These are phyloP conservation scores for Hylaeus volcanicus DNA, from an alignment of 1,140 invertebrate species.

Conservation along the genomic window DNA sequence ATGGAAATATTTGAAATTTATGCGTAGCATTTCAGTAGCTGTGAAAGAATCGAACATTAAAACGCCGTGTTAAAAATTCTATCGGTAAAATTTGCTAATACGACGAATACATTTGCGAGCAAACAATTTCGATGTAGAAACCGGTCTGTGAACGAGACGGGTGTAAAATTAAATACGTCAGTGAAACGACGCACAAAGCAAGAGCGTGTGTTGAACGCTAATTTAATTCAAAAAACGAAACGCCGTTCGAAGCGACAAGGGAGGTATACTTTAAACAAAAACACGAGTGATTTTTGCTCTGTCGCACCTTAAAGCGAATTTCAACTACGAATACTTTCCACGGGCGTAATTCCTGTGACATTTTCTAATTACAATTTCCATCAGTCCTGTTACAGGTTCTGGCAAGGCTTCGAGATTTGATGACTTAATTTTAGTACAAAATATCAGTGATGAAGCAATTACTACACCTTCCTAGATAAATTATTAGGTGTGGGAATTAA, in stretches of 20 bases:
- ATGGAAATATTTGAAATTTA: too few species aligned
- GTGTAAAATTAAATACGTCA: not conserved
- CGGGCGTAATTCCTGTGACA: not conserved
- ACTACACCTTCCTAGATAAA: too few species aligned
- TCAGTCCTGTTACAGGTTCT: not conserved
- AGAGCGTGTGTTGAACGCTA: not conserved
- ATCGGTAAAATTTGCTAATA: not conserved
- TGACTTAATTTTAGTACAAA: too few species aligned
- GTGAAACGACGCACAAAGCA: not conserved
- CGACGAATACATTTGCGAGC: not conserved
- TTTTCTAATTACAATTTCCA: not conserved
- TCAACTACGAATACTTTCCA: not conserved
- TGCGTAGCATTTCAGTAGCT: too few species aligned
- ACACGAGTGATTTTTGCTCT: not conserved
- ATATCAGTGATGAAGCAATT: too few species aligned
- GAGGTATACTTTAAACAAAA: not conserved
- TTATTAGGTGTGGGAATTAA: too few species aligned
- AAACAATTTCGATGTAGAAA: not conserved
- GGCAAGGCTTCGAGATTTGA: too few species aligned
- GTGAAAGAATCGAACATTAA: too few species aligned
- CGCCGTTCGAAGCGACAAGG: too few species aligned
- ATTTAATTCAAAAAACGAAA: not conserved
- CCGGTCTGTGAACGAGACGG: not conserved
- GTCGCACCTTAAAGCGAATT: not conserved
- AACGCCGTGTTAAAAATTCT: too few species aligned